Percentiles rank a stretch among this genome's conserved stretches.
Evolutionary conservation across 2,113 vertebrate species (phyloP).

Genomic region (Felis catus): F.catus_Fca126_mat1.0 CM031415.1:167486001-167486500

Average conservation of each 20-base stretch:
- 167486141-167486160: conserved; percentile 96
- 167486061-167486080: conserved; percentile 96
- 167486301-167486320: conserved; percentile 97
- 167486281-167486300: conserved; percentile 95
- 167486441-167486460: conserved; percentile 98
- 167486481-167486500: conserved; percentile 95
- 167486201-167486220: conserved; percentile 98
- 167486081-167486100: conserved; percentile 92
- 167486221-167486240: conserved; percentile 99
- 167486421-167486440: conserved; percentile 96
- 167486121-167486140: conserved; percentile 96
- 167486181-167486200: conserved; percentile 98
- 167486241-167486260: conserved; percentile 99
- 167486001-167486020: conserved; percentile 99
- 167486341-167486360: conserved; percentile 94
- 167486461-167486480: conserved; percentile 98
- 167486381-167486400: conserved; percentile 97
- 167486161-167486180: conserved; percentile 98
- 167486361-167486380: conserved; percentile 96
- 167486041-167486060: conserved; percentile 97
- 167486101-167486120: conserved; percentile 98
- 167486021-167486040: conserved; percentile 96
- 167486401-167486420: conserved; percentile 96
- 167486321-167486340: conserved; percentile 96
- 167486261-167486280: conserved; percentile 94